Percentiles rank a stretch among this genome's conserved stretches.
phyloP scores from a whole-genome alignment of 2,797 vertebrate genomes.

The Buceros bicornis region DNA sequence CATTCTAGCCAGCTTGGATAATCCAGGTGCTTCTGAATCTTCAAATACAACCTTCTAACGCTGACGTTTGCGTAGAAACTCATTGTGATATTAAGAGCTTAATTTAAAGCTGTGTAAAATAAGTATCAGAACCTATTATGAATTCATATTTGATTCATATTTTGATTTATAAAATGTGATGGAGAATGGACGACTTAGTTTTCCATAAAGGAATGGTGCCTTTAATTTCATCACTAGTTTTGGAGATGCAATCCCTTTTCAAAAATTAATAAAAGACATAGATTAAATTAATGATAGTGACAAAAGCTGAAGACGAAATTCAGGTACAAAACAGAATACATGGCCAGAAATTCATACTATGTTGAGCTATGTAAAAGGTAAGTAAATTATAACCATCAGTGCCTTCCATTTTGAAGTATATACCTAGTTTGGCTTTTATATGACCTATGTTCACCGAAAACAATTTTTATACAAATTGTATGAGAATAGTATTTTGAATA shows the following conservation, averaged over 20 bases:
- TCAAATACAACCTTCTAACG: not conserved
- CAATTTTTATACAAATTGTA: not conserved
- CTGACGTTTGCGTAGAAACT: not conserved
- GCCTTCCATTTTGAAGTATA: not conserved
- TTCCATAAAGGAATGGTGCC: not conserved
- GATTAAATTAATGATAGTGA: not conserved
- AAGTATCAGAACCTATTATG: not conserved
- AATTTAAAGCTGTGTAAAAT: not conserved
- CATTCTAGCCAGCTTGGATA: not conserved
- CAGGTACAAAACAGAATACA: not conserved
- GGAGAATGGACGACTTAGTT: not conserved
- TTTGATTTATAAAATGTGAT: not conserved
- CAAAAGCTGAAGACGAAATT: not conserved
- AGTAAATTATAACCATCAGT: not conserved
- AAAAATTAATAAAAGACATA: not conserved
- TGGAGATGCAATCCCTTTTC: not conserved
- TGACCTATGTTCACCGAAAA: not conserved
- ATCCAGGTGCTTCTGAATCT: not conserved
- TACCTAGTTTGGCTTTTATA: not conserved
- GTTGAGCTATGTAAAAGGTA: not conserved
- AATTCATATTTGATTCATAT: not conserved
- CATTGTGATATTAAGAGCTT: not conserved
- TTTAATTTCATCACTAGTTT: not conserved
- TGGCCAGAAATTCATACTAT: not conserved
- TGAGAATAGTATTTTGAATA: not conserved